phyloP scores from a whole-genome alignment of 2,888 invertebrate species.

The Chrysomela aeneicollis region DNA sequence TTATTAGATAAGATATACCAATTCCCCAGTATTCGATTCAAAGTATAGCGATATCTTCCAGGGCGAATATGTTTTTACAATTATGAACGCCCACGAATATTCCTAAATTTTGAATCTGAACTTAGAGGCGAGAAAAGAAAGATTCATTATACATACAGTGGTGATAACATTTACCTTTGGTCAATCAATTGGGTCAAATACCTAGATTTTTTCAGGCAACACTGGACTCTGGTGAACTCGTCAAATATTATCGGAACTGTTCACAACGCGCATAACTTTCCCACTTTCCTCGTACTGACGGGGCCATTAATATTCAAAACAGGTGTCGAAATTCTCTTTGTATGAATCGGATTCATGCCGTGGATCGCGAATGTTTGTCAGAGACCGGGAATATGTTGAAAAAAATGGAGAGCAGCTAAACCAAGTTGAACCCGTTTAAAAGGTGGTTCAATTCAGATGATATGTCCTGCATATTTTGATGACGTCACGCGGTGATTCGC shows the following conservation, averaged over 20 bases:
- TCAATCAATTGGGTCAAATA: slow-evolving; percentile 27
- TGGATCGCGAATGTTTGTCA: background rate
- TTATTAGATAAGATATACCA: no score
- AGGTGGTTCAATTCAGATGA: no score
- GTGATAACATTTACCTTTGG: slow-evolving; percentile 33
- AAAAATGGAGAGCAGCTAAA: background rate
- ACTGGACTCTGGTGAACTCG: background rate
- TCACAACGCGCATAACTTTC: background rate
- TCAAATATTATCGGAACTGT: background rate
- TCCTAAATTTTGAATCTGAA: background rate
- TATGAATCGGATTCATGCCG: background rate
- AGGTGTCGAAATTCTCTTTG: slow-evolving; percentile 1
- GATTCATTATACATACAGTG: background rate
- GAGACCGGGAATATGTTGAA: background rate
- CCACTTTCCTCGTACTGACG: background rate
- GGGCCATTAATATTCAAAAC: background rate
- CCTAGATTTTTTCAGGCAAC: slow-evolving; percentile 27
- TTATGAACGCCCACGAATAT: no score
- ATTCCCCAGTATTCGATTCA: background rate
- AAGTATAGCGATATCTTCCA: background rate
- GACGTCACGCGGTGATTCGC: background rate
- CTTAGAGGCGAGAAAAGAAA: background rate
- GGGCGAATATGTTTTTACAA: no score
- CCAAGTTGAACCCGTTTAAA: background rate
- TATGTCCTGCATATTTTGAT: no score